Conservation (phyloP, 2,113 vertebrate species). For the Lanius ludovicianus region DNA sequence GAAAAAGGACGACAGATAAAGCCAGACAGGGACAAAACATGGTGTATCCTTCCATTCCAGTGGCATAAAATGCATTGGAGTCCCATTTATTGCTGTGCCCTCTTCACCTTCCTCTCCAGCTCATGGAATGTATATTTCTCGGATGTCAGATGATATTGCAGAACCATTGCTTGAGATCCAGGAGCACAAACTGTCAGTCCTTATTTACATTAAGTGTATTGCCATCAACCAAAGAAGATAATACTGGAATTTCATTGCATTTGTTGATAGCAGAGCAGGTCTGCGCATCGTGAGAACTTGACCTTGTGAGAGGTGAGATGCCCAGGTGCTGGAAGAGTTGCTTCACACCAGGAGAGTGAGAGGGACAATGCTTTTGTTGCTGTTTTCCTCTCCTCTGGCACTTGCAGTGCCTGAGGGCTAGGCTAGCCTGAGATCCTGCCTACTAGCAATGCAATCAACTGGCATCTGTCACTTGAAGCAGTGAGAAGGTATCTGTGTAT, state of each 20-base stretch:
- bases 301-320: not conserved
- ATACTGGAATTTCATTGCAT: not conserved
- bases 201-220: not conserved
- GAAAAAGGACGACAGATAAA: not conserved
- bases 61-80: not conserved
- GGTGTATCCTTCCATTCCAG: not conserved
- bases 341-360: not conserved
- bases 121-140: not conserved
- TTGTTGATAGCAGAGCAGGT: not conserved
- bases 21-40: not conserved
- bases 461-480: not conserved
- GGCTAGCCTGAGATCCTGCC: not conserved
- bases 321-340: not conserved
- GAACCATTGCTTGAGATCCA: not conserved
- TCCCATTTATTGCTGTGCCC: not conserved
- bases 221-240: not conserved
- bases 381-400: not conserved
- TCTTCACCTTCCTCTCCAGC: not conserved
- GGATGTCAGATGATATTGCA: not conserved
- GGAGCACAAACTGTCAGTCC: rapidly evolving
- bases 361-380: not conserved
- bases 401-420: not conserved
- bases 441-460: not conserved
- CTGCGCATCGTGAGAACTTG: not conserved
- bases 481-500: not conserved